These are phyloP conservation scores for Lethocerus indicus DNA, from an alignment of 1,140 invertebrate genomes.

Conservation along the genomic window DNA sequence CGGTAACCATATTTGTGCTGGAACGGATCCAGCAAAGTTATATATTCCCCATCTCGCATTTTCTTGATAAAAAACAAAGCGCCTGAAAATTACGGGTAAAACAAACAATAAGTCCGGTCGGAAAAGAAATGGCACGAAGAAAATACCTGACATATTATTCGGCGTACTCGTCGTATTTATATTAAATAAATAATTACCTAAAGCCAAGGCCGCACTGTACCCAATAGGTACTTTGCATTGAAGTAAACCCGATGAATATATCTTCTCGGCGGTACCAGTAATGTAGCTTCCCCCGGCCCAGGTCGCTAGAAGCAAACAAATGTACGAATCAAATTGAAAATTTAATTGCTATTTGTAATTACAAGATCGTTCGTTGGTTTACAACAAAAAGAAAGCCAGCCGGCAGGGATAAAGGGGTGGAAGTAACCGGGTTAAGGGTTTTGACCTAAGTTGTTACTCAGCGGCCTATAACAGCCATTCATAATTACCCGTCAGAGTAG, in stretches of 20 bases:
- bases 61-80: constrained; percentile 61
- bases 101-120: no score
- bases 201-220: constrained; percentile 56
- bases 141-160: no score
- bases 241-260: constrained; percentile 46
- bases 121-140: no score
- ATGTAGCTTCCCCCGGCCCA: constrained; percentile 74
- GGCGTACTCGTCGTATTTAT: no score
- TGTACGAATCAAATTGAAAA: background rate
- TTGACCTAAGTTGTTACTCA: background rate
- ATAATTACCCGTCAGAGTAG: constrained; percentile 53
- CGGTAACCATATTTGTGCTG: constrained; percentile 56
- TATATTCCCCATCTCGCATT: constrained; percentile 62
- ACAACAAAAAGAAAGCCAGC: background rate
- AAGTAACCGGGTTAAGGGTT: no score
- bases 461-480: background rate
- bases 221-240: constrained; percentile 71
- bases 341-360: background rate
- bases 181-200: constrained; percentile 31
- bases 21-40: constrained; percentile 78
- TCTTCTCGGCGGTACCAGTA: constrained; percentile 62
- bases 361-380: background rate
- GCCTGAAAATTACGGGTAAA: constrained; percentile 28
- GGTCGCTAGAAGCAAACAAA: constrained; percentile 35
- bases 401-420: no score